Conservation (phyloP, 2,888 invertebrate species). For the Tenthredo distinguenda region DNA sequence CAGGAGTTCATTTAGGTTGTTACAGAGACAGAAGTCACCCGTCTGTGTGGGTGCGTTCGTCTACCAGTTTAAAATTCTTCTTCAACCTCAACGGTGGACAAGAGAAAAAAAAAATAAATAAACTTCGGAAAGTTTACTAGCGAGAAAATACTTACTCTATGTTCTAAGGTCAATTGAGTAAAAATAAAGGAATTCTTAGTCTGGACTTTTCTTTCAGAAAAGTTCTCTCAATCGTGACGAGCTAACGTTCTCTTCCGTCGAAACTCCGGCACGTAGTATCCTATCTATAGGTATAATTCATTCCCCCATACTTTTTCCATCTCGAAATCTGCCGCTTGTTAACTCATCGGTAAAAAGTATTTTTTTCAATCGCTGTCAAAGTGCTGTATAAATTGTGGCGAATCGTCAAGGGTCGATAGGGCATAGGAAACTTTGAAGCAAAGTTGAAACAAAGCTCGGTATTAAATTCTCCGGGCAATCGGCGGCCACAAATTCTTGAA, state of each 20-base stretch:
- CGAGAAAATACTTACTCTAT: background rate
- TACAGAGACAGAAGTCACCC: background rate
- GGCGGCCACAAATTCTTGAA: background rate
- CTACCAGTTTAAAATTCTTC: background rate
- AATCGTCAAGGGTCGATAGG: background rate
- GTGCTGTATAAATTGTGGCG: conserved; percentile 7
- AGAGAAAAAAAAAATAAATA: background rate
- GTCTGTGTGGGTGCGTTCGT: background rate
- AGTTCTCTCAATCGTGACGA: conserved; percentile 38
- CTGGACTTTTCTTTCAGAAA: conserved; percentile 20
- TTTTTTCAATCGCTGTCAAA: background rate
- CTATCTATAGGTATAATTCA: conserved; percentile 65
- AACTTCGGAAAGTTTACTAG: background rate
- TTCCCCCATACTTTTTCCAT: conserved; percentile 3
- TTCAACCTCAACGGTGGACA: background rate
- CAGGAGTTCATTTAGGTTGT: background rate
- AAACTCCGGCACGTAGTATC: conserved; percentile 61
- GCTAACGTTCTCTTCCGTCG: conserved; percentile 65
- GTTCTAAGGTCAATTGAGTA: conserved; percentile 33
- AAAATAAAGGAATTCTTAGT: conserved; percentile 13
- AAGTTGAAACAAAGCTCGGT: conserved; percentile 3
- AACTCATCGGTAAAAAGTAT: conserved; percentile 20
- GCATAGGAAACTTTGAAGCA: background rate
- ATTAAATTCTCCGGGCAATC: background rate
- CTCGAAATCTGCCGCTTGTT: conserved; percentile 16